phyloP scores from a whole-genome alignment of 1,140 invertebrate species.

The Drosophila tristis region DNA sequence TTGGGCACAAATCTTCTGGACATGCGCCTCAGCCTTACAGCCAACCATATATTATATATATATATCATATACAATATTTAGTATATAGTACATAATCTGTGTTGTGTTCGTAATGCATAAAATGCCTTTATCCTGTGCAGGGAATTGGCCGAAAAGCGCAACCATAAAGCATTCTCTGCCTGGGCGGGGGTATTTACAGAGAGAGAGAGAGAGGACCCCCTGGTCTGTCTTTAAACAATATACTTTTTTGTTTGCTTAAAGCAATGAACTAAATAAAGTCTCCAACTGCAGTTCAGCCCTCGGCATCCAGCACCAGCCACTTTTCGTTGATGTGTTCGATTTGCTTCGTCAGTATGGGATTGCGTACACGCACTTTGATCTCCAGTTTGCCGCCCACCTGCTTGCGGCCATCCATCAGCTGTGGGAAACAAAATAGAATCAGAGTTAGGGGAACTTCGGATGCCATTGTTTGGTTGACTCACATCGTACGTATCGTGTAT shows the following conservation, averaged over 20 bases:
- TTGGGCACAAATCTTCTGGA: slow-evolving; percentile 59
- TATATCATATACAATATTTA: slow-evolving; percentile 59
- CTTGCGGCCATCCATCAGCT: slow-evolving; percentile 96
- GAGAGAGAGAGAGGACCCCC: slow-evolving; percentile 7
- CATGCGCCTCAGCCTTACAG: slow-evolving; percentile 55
- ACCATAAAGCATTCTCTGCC: slow-evolving; percentile 15
- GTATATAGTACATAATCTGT: slow-evolving; percentile 54
- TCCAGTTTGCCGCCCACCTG: slow-evolving; percentile 95
- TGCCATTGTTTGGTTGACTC: slow-evolving; percentile 85
- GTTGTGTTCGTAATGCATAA: slow-evolving; percentile 62
- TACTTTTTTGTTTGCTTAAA: slow-evolving; percentile 44
- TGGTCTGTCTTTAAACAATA: slow-evolving; percentile 13
- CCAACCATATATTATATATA: slow-evolving; percentile 60
- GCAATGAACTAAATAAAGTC: slow-evolving; percentile 24
- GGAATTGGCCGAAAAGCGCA: slow-evolving; percentile 41
- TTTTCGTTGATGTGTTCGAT: slow-evolving; percentile 95
- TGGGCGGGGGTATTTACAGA: slow-evolving; percentile 14
- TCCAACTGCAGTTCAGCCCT: slow-evolving; percentile 23
- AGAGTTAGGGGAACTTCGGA: slow-evolving; percentile 14
- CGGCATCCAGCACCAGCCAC: slow-evolving; percentile 92
- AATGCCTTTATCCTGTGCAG: slow-evolving; percentile 26
- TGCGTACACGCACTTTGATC: slow-evolving; percentile 94
- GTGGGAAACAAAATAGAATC: slow-evolving; percentile 36
- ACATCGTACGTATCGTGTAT: slow-evolving; percentile 96
- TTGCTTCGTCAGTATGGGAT: slow-evolving; percentile 95